Evolutionary conservation across 2,888 invertebrate species (phyloP), one percentile per base, ranked within the genome.

Genomic region (Ophion costatus): DNA sequence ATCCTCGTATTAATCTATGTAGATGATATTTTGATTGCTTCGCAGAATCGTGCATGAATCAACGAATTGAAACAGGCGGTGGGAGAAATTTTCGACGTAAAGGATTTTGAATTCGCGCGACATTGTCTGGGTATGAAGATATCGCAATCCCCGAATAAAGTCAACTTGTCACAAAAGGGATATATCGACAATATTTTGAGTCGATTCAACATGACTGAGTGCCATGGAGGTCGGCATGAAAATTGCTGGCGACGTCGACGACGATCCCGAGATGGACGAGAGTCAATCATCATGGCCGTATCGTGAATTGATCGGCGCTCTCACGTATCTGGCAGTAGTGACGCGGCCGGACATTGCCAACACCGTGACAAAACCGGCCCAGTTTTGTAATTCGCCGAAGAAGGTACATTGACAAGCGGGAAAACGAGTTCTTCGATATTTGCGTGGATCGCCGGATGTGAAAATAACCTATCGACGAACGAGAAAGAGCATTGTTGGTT

Each of bases 21-120:
- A 0, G 83, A 76, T n/a, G 67, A 79, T 67, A 77, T 84, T 9
- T 11, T 83, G 59, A 69, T 86, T 20, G 78, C 82, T 3, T 81
- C 83, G 0, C 66, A 74, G n/a, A 51, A 85, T 56, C 2, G 73
- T 10, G 24, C 67, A 11, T 82, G 64, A 73, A 77, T 86, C 57
- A 33, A 56, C 5, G 78, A 83, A 57, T 51, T 86, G 4, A 80
- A 73, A 22, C 29, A 33, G 11, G 56, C 17, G 14, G 51, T 80
- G 17, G 22, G 22, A 14, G 9, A 71, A 9, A 24, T 69, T 10
- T 84, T 84, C 38, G 73, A 81, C 9, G 42, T 84, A 9, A 76
- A 80, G 61, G 69, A 84, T 42, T 56, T 84, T 11, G 81, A 78
- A 17, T 14, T 57, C 0, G 81, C 76, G 7, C 14, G 63, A 74